Conservation (phyloP, 2,113 vertebrate species). For the Chamaea fasciata region DNA sequence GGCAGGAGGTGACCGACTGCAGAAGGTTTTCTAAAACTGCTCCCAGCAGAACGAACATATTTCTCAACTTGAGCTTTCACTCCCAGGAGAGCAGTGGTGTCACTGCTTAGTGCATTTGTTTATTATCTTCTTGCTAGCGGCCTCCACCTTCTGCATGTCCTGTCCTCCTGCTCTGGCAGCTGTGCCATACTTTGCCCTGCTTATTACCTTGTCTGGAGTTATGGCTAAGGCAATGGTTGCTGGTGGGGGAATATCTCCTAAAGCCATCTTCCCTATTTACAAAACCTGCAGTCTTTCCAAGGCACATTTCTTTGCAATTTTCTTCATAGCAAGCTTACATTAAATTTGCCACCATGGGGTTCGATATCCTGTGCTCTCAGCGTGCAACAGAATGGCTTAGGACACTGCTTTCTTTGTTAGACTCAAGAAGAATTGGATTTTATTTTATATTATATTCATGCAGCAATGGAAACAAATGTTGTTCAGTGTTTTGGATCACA, state of each 20-base stretch:
- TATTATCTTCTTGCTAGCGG: accelerated
- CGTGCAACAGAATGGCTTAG: background rate
- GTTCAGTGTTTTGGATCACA: background rate
- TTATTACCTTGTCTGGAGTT: background rate
- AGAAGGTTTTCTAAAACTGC: background rate
- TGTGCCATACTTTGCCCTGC: background rate
- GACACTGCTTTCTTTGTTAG: background rate
- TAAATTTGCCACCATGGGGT: accelerated
- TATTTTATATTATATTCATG: background rate
- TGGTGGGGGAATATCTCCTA: background rate
- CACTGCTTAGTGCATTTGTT: background rate
- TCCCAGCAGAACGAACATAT: background rate
- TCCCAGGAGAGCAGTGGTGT: background rate
- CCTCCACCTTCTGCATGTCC: background rate
- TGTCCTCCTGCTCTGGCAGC: background rate
- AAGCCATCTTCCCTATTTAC: background rate
- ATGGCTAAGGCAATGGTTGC: background rate
- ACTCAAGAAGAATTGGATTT: background rate
- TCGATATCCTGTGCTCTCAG: background rate
- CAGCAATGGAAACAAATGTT: background rate
- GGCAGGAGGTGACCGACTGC: background rate
- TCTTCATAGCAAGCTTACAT: background rate
- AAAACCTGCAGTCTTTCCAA: background rate
- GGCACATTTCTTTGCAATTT: background rate
- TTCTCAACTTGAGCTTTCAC: background rate